Evolutionary conservation across 2,888 invertebrate species (phyloP), one percentile per base, ranked within the genome.

Genomic region (Aspidiotus destructor): DNA sequence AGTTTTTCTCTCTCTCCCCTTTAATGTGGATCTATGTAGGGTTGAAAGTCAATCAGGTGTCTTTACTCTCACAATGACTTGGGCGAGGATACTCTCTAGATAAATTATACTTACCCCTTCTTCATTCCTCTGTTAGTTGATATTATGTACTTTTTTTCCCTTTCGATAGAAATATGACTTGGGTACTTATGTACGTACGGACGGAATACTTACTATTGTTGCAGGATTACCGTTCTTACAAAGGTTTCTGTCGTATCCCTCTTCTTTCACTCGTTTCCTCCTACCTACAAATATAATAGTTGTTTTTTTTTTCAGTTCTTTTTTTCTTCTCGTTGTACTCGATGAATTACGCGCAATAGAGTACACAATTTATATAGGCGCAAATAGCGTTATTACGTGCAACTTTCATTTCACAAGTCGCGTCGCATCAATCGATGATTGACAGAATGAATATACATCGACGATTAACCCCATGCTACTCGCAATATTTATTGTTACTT

Each of bases 21-120:
- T n/a, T n/a, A n/a, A n/a, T n/a, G n/a, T n/a, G n/a, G n/a, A n/a
- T n/a, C n/a, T n/a, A n/a, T n/a, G n/a, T 67, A 67, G 65, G 65
- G 58, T 67, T 67, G 60, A 48, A 67, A 67, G 65, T 67, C 65
- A 67, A 67, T 67, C 65, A 67, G 65, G 65, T 67, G 65, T 67
- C 52, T 17, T 44, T 67, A 44, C 65, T 67, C 65, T 67, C 65
- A 67, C 64, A 64, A 64, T 64, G 57, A 16, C 60, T 60, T 60
- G 16, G 16, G n/a, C 11, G 13, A 42, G 41, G 53, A 63, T 8
- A 2, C 42, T 10, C 17, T 53, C n/a, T 53, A 9, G 11, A 53
- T 7, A 15, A 15, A 41, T 15, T 42, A 62, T 13, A 62, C 62
- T 15, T 41, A 40, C 57, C 64, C 55, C 64, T 57, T 55, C 42